phyloP scores from a whole-genome alignment of 2,888 invertebrate species.

The Nephrotoma flavescens region DNA sequence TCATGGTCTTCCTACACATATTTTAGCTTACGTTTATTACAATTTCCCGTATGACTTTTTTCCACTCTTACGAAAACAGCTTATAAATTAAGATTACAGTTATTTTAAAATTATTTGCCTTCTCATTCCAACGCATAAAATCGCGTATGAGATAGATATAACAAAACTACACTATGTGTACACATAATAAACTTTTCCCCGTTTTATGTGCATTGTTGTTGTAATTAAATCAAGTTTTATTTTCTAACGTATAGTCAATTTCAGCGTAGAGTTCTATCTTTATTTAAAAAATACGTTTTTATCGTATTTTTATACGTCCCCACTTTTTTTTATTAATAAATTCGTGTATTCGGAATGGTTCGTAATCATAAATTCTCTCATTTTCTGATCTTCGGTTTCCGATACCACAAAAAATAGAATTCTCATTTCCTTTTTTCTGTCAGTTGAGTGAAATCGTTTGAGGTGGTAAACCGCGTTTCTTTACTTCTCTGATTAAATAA shows the following conservation, averaged over 20 bases:
- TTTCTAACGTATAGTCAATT: neutral
- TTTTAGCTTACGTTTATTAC: neutral
- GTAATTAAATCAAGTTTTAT: neutral
- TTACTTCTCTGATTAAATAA: slow-evolving; percentile 2
- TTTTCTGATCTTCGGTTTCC: neutral
- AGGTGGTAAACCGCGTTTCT: slow-evolving; percentile 2
- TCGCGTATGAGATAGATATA: neutral
- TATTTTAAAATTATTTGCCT: neutral
- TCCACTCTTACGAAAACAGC: neutral
- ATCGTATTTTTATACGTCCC: neutral
- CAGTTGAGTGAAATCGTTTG: slow-evolving; percentile 8
- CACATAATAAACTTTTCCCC: neutral
- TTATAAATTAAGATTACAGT: neutral
- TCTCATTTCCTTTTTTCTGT: slow-evolving; percentile 7
- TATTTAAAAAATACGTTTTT: neutral
- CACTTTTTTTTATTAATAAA: neutral
- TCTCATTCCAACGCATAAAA: too few relatives aligned
- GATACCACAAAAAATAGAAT: neutral
- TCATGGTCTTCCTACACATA: neutral
- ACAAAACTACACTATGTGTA: too few relatives aligned
- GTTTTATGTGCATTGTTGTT: neutral
- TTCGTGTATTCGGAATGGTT: neutral
- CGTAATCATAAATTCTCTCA: neutral
- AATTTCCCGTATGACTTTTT: neutral
- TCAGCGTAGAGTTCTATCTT: neutral